Conservation (phyloP, 2,888 invertebrate genomes). For the Chrysina gloriosa region DNA sequence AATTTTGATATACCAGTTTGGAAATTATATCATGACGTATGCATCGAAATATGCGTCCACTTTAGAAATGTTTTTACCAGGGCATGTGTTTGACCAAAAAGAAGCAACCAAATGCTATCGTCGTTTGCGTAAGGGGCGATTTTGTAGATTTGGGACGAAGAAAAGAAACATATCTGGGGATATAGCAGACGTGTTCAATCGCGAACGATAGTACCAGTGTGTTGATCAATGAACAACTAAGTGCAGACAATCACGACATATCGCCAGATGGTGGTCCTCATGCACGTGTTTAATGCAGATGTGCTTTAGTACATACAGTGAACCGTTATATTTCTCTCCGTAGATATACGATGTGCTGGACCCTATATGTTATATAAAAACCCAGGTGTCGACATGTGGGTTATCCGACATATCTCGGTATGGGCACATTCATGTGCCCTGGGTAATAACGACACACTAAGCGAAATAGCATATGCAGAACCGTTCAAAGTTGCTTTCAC, state of each 20-base stretch:
- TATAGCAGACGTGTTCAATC: slow-evolving; percentile 22
- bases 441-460: background rate
- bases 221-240: slow-evolving; percentile 50
- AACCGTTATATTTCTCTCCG: slow-evolving; percentile 53
- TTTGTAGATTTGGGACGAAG: background rate
- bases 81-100: background rate
- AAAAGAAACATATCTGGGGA: background rate
- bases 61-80: background rate
- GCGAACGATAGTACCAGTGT: slow-evolving; percentile 30
- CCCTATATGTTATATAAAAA: slow-evolving; percentile 44
- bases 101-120: background rate
- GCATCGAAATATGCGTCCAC: background rate
- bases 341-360: slow-evolving; percentile 37
- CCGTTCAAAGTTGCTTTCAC: slow-evolving; percentile 1
- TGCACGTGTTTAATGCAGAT: slow-evolving; percentile 58
- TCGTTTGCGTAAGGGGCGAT: background rate
- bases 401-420: slow-evolving; percentile 45
- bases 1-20: slow-evolving; percentile 57
- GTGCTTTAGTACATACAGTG: slow-evolving; percentile 50
- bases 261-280: slow-evolving; percentile 55
- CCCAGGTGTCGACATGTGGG: slow-evolving; percentile 56
- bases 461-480: slow-evolving; percentile 1
- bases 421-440: slow-evolving; percentile 19
- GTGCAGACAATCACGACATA: slow-evolving; percentile 54
- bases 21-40: slow-evolving; percentile 45